Evolutionary conservation across 2,113 vertebrate genomes (phyloP).

Genomic region (Anolis sagrei): DNA sequence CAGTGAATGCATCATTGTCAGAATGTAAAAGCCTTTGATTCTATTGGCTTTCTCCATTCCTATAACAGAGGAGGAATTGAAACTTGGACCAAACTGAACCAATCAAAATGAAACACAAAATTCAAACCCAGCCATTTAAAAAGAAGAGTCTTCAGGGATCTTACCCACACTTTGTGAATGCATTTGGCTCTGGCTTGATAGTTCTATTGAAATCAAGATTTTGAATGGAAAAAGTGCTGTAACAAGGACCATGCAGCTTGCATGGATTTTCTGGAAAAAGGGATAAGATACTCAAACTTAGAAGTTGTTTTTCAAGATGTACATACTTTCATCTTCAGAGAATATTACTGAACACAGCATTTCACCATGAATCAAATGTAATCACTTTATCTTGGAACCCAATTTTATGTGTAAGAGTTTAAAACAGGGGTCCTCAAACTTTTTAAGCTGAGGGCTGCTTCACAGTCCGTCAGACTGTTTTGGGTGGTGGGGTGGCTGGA

Average conservation of each 20-base stretch:
- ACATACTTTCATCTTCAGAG: constrained; percentile 40
- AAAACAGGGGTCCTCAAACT: neutral
- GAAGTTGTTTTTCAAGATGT: constrained; percentile 50
- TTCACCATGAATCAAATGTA: constrained; percentile 38
- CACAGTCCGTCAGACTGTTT: no score
- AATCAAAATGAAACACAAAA: constrained; percentile 53
- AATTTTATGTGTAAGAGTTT: constrained; percentile 31
- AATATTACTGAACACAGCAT: constrained; percentile 25
- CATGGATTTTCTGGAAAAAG: constrained; percentile 57
- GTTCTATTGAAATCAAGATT: constrained; percentile 27
- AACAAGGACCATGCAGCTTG: constrained; percentile 31
- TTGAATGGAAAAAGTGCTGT: constrained; percentile 35
- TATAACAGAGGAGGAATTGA: constrained; percentile 68
- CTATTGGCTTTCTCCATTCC: constrained; percentile 71
- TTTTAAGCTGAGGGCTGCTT: no score
- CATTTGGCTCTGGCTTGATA: constrained; percentile 78
- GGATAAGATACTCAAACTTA: constrained; percentile 37
- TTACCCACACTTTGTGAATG: constrained; percentile 75
- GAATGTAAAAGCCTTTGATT: constrained; percentile 63
- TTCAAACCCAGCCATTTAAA: constrained; percentile 29
- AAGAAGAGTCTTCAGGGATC: constrained; percentile 62
- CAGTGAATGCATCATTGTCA: constrained; percentile 72
- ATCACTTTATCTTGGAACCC: constrained; percentile 21
- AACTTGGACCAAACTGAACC: constrained; percentile 57
- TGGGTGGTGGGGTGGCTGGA: no score